Evolutionary conservation across 1,140 invertebrate species (phyloP).

Genomic region (Caenorhabditis briggsae): DNA sequence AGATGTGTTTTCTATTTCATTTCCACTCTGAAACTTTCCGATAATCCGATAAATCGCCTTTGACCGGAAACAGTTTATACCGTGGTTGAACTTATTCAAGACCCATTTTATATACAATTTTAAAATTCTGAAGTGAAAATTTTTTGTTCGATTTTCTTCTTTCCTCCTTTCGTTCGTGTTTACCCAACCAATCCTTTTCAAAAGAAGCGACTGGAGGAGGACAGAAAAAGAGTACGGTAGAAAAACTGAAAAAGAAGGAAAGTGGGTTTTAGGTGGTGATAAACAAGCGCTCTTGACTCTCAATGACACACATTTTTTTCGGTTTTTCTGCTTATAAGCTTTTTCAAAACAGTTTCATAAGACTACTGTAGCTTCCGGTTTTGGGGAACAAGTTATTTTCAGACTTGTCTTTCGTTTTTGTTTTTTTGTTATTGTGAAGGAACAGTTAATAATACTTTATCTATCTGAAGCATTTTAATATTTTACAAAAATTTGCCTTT

Average conservation of each 20-base stretch:
- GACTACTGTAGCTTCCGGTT: slow-evolving; percentile 18
- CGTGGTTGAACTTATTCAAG: not conserved
- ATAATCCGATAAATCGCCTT: not conserved
- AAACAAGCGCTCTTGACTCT: slow-evolving; percentile 44
- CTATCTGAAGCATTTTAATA: no score
- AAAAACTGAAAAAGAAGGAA: slow-evolving; percentile 28
- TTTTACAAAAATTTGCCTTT: no score
- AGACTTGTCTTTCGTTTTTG: not conserved
- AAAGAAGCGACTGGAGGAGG: slow-evolving; percentile 6
- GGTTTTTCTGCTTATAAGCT: slow-evolving; percentile 9
- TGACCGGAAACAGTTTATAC: not conserved
- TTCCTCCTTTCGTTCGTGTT: slow-evolving; percentile 5
- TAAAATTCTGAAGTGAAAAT: not conserved
- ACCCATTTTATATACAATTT: not conserved
- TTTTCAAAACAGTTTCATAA: not conserved
- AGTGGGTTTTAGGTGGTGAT: slow-evolving; percentile 29
- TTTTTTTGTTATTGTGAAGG: no score
- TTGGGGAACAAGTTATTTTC: no score
- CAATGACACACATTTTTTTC: slow-evolving; percentile 19
- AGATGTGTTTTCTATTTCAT: not conserved
- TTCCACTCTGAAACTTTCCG: not conserved
- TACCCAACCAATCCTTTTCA: slow-evolving; percentile 48
- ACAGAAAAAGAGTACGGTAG: slow-evolving; percentile 21
- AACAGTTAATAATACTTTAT: no score
- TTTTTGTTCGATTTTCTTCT: not conserved